phyloP scores from a whole-genome alignment of 2,797 vertebrate species.

The Enteromius paludinosus region DNA sequence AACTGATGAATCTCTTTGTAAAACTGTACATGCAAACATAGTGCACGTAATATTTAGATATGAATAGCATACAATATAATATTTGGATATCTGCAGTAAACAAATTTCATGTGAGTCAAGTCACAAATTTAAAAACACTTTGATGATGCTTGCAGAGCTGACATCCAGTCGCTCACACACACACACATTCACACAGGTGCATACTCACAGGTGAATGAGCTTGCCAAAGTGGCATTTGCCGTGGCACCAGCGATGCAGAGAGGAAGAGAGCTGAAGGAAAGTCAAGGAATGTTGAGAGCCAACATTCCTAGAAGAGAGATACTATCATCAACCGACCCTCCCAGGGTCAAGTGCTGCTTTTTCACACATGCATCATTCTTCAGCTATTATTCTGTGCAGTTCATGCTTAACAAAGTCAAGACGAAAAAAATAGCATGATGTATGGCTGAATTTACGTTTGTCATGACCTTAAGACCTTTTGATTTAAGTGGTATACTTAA shows the following conservation, averaged over 20 bases:
- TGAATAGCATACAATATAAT: conserved; percentile 85
- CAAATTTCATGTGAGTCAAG: conserved; percentile 85
- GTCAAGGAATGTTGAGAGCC: conserved; percentile 26
- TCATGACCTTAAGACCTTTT: not conserved
- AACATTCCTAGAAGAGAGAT: conserved; percentile 36
- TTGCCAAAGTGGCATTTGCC: conserved; percentile 45
- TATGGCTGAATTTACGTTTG: not conserved
- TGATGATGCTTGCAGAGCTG: conserved; percentile 39
- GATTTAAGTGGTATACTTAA: not conserved
- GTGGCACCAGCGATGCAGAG: conserved; percentile 47
- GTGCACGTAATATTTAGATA: conserved; percentile 85
- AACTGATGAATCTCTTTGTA: conserved; percentile 85
- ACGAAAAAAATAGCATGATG: not conserved
- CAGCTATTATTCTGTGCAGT: not conserved
- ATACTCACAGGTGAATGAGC: conserved; percentile 41
- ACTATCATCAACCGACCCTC: not conserved
- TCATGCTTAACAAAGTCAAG: not conserved
- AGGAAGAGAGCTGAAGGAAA: conserved; percentile 14
- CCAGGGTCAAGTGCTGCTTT: conserved; percentile 34
- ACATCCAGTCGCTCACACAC: not conserved
- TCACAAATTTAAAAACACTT: conserved; percentile 76
- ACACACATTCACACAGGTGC: conserved; percentile 7
- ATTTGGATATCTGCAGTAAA: conserved; percentile 87
- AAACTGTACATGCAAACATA: conserved; percentile 96
- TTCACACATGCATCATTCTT: conserved; percentile 22